Evolutionary conservation across 2,888 invertebrate species (phyloP), one percentile per base, ranked within the genome.

Genomic region (Lepetodrilus schrolli): DNA sequence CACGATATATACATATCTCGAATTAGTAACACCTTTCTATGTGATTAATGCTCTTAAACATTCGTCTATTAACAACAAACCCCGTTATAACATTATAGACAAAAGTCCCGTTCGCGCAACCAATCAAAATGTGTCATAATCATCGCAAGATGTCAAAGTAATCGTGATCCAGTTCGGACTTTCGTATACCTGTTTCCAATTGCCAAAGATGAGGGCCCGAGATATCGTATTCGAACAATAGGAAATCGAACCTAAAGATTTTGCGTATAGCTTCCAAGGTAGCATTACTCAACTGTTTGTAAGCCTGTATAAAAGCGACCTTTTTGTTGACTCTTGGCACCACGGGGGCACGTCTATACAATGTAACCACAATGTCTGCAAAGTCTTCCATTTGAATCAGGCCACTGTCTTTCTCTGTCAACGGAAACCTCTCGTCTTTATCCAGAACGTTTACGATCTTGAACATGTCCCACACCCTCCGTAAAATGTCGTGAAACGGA

Each of bases 401-500:
- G 3, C n/a, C 30, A 5, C 34, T 58, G 13, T 10, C 4, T 7
- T 0, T 7, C n/a, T 30, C n/a, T 0, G n/a, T 4, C 3, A 77
- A 34, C 4, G 77, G 76, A 50, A 75, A 74, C 47, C 43, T 70
- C 34, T 73, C 66, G 13, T 72, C 70, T 38, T 75, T 47, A 43
- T 72, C 79, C 17, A 79, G 72, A 7, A 79, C 13, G 10, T 77
- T 76, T 17, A 76, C 58, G 47, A 79, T 74, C 37, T 79, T 76
- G 17, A 79, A 68, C 47, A 73, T 74, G 4, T 71, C 51, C 79
- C 79, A 79, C 5, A 74, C 47, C 43, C 79, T 65, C 23, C 47
- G 34, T 7, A 77, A 74, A 8, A 77, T 76, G 51, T 76, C 76
- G 38, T 76, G 20, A 75, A 77, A 76, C 1, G 51, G 34, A 50